Percentiles rank a stretch among this genome's conserved stretches.
Conservation (phyloP, 2,888 invertebrate genomes). For the Morpho achilles region DNA sequence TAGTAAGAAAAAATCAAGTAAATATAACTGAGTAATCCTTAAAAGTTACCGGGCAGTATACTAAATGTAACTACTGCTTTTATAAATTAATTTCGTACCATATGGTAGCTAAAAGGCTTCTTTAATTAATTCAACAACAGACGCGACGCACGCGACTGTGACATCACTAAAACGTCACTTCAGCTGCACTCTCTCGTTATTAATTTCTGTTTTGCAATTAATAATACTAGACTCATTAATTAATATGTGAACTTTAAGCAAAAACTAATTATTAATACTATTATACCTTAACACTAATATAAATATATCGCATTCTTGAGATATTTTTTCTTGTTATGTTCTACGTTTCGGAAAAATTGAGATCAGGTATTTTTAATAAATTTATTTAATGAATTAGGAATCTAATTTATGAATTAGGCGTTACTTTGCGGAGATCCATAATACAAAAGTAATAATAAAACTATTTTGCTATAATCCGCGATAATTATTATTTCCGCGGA, state of each 20-base stretch:
- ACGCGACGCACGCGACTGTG: conserved; percentile 25
- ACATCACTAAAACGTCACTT: conserved; percentile 49
- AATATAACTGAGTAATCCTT: not conserved
- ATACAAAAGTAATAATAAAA: too few relatives aligned
- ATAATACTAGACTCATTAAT: conserved; percentile 52
- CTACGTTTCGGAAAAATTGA: too few relatives aligned
- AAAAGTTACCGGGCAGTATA: not conserved
- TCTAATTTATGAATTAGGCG: too few relatives aligned
- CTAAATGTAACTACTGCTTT: conserved; percentile 2
- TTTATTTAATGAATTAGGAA: too few relatives aligned
- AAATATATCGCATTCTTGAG: too few relatives aligned
- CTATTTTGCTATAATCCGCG: too few relatives aligned
- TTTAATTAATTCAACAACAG: conserved; percentile 56
- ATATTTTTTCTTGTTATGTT: too few relatives aligned
- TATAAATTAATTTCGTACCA: conserved; percentile 16
- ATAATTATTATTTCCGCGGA: too few relatives aligned
- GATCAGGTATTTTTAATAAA: too few relatives aligned
- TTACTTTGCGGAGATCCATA: too few relatives aligned
- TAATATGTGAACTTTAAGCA: conserved; percentile 45
- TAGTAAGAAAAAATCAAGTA: not conserved
- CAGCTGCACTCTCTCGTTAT: conserved; percentile 52
- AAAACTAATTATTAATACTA: too few relatives aligned
- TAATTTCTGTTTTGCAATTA: conserved; percentile 11
- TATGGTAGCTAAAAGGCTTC: conserved; percentile 52
- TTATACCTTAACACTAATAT: too few relatives aligned